Conservation (phyloP, 2,888 invertebrate genomes). For the Hermaeophaga mercurialis region DNA sequence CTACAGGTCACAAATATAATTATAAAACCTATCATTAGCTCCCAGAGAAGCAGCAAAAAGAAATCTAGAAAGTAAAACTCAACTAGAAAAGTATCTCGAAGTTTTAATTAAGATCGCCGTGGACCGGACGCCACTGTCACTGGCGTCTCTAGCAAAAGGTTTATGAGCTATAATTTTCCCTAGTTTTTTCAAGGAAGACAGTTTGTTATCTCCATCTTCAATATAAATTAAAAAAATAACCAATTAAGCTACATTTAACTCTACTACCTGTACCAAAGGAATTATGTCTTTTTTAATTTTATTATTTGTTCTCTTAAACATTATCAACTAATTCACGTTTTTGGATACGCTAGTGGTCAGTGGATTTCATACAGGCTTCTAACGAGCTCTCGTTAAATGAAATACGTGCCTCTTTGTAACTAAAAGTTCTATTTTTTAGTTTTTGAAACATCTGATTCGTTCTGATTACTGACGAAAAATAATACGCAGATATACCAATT, state of each 20-base stretch:
- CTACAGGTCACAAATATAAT: constrained; percentile 29
- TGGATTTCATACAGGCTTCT: neutral
- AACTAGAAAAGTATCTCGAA: constrained; percentile 9
- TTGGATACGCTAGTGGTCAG: neutral
- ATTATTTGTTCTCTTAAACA: no score
- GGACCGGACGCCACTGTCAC: constrained; percentile 6
- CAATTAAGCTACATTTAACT: no score
- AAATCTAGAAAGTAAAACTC: constrained; percentile 9
- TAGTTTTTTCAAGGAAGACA: no score
- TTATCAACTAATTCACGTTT: no score
- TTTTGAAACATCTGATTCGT: neutral
- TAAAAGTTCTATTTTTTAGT: neutral
- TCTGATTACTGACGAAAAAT: neutral
- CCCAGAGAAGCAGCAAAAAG: neutral
- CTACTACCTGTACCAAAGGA: no score
- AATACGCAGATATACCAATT: neutral
- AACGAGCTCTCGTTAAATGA: constrained; percentile 1
- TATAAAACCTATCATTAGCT: constrained; percentile 25
- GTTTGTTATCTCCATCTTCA: no score
- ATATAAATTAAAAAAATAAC: no score
- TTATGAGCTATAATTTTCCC: no score
- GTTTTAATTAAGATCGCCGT: constrained; percentile 22
- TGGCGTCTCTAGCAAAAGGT: neutral
- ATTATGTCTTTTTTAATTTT: no score
- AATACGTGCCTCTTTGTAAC: neutral